A percentile compares a stretch with the other conserved stretches of the same genome.
These are phyloP conservation scores for Helicoverpa assulta DNA, from an alignment of 2,888 invertebrate genomes.

Conservation along the genomic window DNA sequence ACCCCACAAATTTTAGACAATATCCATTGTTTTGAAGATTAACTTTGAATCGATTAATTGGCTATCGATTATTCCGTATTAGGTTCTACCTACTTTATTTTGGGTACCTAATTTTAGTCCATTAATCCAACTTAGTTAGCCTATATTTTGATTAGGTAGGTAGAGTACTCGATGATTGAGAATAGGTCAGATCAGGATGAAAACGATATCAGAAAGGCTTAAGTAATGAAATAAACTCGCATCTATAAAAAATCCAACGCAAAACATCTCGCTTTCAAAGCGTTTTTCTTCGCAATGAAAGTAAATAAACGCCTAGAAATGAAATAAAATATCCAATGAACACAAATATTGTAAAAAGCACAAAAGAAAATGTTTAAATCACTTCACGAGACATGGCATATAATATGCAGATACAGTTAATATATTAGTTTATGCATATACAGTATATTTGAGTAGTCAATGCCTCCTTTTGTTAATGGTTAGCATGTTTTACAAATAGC, in stretches of 20 bases:
- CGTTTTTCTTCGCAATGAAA: slow-evolving; percentile 49
- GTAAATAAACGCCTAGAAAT: slow-evolving; percentile 61
- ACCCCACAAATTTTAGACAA: slow-evolving; percentile 29
- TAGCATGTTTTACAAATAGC: slow-evolving; percentile 27
- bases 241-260: slow-evolving; percentile 45
- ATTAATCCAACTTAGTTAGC: too few species aligned
- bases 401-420: slow-evolving; percentile 35
- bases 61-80: slow-evolving; percentile 12
- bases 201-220: background rate
- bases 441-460: slow-evolving; percentile 32
- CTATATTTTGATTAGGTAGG: too few species aligned
- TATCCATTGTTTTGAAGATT: slow-evolving; percentile 33
- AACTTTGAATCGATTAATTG: slow-evolving; percentile 23
- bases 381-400: slow-evolving; percentile 53
- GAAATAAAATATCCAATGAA: slow-evolving; percentile 77
- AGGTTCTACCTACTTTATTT: slow-evolving; percentile 6
- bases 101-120: background rate
- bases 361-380: slow-evolving; percentile 65
- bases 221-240: background rate
- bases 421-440: slow-evolving; percentile 56
- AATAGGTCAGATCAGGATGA: too few species aligned
- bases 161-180: too few species aligned
- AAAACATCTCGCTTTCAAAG: slow-evolving; percentile 16
- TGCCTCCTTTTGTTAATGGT: slow-evolving; percentile 28
- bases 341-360: slow-evolving; percentile 71